phyloP scores from a whole-genome alignment of 2,113 vertebrate species.

The Takifugu bimaculatus region DNA sequence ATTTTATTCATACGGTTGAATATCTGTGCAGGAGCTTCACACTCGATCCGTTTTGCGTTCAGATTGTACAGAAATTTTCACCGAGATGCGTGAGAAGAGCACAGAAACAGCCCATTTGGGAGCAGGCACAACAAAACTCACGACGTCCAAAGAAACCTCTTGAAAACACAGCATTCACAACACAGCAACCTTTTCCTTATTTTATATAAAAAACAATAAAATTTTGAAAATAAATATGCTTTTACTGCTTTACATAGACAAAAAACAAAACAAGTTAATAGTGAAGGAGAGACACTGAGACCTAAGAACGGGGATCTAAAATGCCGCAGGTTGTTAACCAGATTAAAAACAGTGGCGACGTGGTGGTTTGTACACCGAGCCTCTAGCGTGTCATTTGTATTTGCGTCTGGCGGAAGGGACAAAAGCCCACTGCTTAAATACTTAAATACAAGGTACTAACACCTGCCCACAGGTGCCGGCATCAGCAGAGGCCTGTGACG shows the following conservation, averaged over 20 bases:
- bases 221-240: slow-evolving; percentile 82
- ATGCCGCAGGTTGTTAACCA: slow-evolving; percentile 48
- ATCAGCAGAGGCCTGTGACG: slow-evolving; percentile 24
- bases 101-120: not conserved
- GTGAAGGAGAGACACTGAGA: slow-evolving; percentile 68
- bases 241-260: slow-evolving; percentile 75
- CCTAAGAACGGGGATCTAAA: slow-evolving; percentile 60
- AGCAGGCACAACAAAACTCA: slow-evolving; percentile 22
- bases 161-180: slow-evolving; percentile 68
- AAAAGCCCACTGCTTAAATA: slow-evolving; percentile 47
- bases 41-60: slow-evolving; percentile 6
- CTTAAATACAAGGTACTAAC: slow-evolving; percentile 50
- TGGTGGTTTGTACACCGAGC: slow-evolving; percentile 33
- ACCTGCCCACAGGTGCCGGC: slow-evolving; percentile 29
- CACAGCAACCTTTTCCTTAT: slow-evolving; percentile 69
- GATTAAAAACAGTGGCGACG: slow-evolving; percentile 25
- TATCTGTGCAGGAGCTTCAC: slow-evolving; percentile 35
- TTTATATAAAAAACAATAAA: slow-evolving; percentile 76
- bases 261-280: slow-evolving; percentile 73
- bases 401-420: slow-evolving; percentile 41
- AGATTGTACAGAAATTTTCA: slow-evolving; percentile 16
- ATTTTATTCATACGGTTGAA: slow-evolving; percentile 52
- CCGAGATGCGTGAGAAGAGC: slow-evolving; percentile 5
- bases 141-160: slow-evolving; percentile 20
- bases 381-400: slow-evolving; percentile 59